Evolutionary conservation across 2,888 invertebrate species (phyloP), one percentile per base, ranked within the genome.

Genomic region (Azorinus chamasolen): DNA sequence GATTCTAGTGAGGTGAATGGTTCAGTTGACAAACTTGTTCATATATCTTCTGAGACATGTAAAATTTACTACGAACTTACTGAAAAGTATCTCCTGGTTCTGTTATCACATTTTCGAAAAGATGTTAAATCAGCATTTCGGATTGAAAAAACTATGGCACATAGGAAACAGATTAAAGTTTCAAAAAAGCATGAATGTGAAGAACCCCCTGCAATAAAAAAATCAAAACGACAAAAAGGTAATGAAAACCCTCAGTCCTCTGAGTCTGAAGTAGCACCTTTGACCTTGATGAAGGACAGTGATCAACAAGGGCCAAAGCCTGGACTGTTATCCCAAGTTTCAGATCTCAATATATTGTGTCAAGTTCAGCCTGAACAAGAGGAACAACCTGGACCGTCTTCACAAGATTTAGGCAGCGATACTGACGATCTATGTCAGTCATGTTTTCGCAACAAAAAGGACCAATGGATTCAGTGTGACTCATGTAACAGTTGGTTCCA

Each of bases 401-500:
- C n/a, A n/a, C n/a, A n/a, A n/a, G n/a, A n/a, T n/a, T n/a, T 53
- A 53, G 53, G 32, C 18, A 18, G 27, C 43, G 62, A 66, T 27
- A 50, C 5, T 55, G 68, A 74, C 2, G 41, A 43, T n/a, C n/a
- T n/a, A 43, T 68, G 74, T 10, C 32, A 57, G 27, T 68, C 66
- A 57, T 74, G 74, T 48, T 50, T 55, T 12, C 16, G n/a, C 5
- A 51, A 74, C 12, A 39, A 20, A 27, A 41, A 45, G 32, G 68
- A 68, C 25, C 51, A 74, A 32, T 68, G 48, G 43, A 68, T 74
- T 16, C 55, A 62, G 22, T 74, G 74, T 57, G 62, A 62, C 18
- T 50, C 55, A 6, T 74, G 74, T 58, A 39, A 68, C 37, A 5
- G 16, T 12, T 74, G 74, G 74, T 74, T 20, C 27, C 68, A 68